phyloP scores from a whole-genome alignment of 2,797 vertebrate species.

The Gymnoscopelus braueri region DNA sequence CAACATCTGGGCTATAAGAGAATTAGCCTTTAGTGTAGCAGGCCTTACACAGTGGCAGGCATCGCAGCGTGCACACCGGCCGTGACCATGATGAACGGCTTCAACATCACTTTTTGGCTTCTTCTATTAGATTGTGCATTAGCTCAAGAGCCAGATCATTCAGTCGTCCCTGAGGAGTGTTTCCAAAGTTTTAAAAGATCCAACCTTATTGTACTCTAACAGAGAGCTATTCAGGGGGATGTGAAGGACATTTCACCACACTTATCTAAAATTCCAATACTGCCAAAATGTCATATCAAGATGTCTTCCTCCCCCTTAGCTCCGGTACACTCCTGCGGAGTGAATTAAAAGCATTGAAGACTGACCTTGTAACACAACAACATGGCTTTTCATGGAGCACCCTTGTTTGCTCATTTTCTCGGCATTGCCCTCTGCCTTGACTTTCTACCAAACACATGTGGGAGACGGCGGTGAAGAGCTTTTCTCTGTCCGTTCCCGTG shows the following conservation, averaged over 20 bases:
- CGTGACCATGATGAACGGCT: conserved; percentile 45
- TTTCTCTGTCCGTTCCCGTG: conserved; percentile 67
- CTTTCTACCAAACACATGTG: conserved; percentile 74
- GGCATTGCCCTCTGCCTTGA: conserved; percentile 60
- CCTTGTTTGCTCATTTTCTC: conserved; percentile 60
- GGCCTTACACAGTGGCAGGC: conserved; percentile 65
- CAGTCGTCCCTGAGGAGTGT: neutral
- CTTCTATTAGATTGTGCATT: neutral
- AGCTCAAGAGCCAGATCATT: conserved; percentile 15
- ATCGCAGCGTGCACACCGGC: conserved; percentile 51
- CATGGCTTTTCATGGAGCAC: conserved; percentile 53
- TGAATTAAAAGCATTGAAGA: conserved; percentile 43
- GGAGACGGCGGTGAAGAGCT: conserved; percentile 74
- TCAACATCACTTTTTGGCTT: conserved; percentile 6
- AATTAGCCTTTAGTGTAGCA: conserved; percentile 99
- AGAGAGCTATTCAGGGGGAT: conserved; percentile 17
- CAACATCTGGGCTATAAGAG: conserved; percentile 99
- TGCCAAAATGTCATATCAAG: conserved; percentile 55
- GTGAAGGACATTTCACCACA: conserved; percentile 32
- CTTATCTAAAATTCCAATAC: conserved; percentile 54
- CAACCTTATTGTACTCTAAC: conserved; percentile 13
- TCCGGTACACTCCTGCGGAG: conserved; percentile 19
- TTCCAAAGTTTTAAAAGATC: neutral
- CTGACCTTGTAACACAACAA: conserved; percentile 66
- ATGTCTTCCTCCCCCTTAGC: conserved; percentile 44